phyloP scores from a whole-genome alignment of 2,797 vertebrate species.

The Etheostoma nigrum region DNA sequence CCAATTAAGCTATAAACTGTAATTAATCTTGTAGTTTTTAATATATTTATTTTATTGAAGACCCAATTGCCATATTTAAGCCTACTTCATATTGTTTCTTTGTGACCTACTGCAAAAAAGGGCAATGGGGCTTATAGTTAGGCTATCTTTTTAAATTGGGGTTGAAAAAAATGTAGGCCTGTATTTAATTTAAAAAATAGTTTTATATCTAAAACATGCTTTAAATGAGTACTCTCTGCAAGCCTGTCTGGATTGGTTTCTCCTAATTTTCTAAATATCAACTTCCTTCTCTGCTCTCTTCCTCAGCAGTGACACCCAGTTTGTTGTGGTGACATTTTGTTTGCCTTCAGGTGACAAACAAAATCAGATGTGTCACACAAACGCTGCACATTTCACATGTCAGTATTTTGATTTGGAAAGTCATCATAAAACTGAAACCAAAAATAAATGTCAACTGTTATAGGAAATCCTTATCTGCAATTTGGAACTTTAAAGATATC shows the following conservation, averaged over 20 bases:
- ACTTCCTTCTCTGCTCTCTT: background rate
- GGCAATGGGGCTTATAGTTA: background rate
- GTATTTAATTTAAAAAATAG: too few species aligned
- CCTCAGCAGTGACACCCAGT: background rate
- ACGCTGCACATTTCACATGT: background rate
- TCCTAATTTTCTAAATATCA: background rate
- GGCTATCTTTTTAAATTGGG: background rate
- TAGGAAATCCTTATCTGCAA: background rate
- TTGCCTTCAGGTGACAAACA: slow-evolving; percentile 4
- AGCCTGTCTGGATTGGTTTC: too few species aligned
- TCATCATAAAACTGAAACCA: background rate
- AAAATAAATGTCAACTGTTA: background rate
- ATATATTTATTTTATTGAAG: background rate
- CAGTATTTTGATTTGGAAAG: background rate
- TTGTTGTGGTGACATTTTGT: background rate
- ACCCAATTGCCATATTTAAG: too few species aligned
- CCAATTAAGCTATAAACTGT: background rate
- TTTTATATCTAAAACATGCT: background rate
- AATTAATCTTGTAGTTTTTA: background rate
- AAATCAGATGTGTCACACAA: slow-evolving; percentile 11
- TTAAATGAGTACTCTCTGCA: background rate
- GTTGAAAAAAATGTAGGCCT: too few species aligned
- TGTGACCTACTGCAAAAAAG: background rate
- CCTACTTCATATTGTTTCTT: background rate
- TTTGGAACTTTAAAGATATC: background rate